Base-by-base conservation (phyloP, 1,140 invertebrate species). In the Dendroctonus ponderosae region DNA sequence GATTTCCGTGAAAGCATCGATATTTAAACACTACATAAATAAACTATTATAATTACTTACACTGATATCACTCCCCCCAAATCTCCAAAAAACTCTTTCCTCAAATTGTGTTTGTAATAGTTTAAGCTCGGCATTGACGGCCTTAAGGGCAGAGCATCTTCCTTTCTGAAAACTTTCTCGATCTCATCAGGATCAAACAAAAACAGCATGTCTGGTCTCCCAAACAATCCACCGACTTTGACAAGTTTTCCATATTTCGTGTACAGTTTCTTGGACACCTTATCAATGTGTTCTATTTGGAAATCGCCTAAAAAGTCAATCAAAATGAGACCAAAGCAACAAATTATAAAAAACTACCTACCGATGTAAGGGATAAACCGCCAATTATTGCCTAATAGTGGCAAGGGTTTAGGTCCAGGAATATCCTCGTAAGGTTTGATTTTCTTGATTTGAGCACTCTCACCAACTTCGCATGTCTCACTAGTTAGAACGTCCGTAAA, bases 111-210 rank as follows among this genome's bases (percentile, higher is more conserved):
- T 76, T 93, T 93, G 76, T 92, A 93, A 75, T 90, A 86, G 40
- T 91, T 90, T 44, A 93, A 80, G 71, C 90, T 92, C 0, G 91
- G 91, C 91, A 93, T 93, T 0, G 90, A 89, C 0, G 91, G 90
- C n/a, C 91, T 82, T 72, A 89, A 90, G 0, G 91, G 91, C 2
- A 90, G 89, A 0, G 86, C 83, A 0, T 90, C 90, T 78, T 93
- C 91, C 49, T 87, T 83, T 57, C 90, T 79, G 71, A 91, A 90
- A 74, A 91, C 85, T 77, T 87, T 88, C 79, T 92, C 89, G 63
- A 91, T 91, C 78, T 92, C 90, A 75, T 91, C 87, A 5, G 88
- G 89, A 79, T 93, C 89, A 70, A 89, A 93, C 9, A 93, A 86
- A 73, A 93, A 93, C 9, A 93, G 74, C 54, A 93, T 79, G 82